Percentiles rank a stretch among this genome's conserved stretches.
These are phyloP conservation scores for Andrena dorsata DNA, from an alignment of 2,888 invertebrate species.

Conservation along the genomic window DNA sequence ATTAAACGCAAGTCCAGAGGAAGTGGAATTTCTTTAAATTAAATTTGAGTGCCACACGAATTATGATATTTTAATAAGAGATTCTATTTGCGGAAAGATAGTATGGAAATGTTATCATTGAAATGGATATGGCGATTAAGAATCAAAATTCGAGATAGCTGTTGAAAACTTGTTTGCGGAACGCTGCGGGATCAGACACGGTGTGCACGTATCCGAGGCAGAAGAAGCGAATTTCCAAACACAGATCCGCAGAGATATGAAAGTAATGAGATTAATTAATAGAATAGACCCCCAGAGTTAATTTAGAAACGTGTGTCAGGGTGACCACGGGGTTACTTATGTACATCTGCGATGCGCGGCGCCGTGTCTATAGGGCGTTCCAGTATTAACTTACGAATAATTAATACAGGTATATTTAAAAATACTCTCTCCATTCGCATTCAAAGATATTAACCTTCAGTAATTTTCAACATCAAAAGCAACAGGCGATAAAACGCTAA, in stretches of 20 bases:
- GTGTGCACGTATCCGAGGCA: constrained; percentile 17
- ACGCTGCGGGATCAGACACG: neutral
- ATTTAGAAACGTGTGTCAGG: constrained; percentile 76
- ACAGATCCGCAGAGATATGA: constrained; percentile 59
- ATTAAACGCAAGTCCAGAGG: neutral
- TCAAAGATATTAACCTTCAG: neutral
- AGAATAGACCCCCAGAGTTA: constrained; percentile 77
- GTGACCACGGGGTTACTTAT: constrained; percentile 73
- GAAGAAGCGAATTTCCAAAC: constrained; percentile 55
- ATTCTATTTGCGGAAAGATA: no score
- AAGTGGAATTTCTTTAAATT: neutral
- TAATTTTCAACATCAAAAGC: neutral
- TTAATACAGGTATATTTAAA: constrained; percentile 35
- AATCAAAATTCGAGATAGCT: neutral
- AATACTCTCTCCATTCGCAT: neutral
- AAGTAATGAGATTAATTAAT: constrained; percentile 81
- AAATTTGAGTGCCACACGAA: no score
- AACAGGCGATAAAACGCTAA: neutral
- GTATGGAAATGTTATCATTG: neutral
- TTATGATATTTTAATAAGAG: no score
- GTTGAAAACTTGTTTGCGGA: constrained; percentile 3
- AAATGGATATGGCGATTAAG: neutral
- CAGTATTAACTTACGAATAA: constrained; percentile 67
- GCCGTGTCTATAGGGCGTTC: constrained; percentile 63
- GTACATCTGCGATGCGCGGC: constrained; percentile 62